Base-by-base conservation (phyloP, 2,888 invertebrate genomes). In the Bursaphelenchus okinawaensis region DNA sequence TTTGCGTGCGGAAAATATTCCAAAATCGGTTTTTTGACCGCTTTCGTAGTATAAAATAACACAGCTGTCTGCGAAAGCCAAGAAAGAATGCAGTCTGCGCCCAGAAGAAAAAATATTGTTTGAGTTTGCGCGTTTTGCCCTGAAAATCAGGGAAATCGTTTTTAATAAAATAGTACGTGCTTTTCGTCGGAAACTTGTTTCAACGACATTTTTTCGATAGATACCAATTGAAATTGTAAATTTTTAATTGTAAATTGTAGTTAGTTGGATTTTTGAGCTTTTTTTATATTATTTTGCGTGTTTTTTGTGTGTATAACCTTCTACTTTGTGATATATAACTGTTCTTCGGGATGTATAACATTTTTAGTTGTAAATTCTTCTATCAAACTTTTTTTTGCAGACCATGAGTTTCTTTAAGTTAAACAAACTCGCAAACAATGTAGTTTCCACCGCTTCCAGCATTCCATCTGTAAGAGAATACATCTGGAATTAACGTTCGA, bases 341-440 rank as follows among this genome's bases (percentile, higher is more conserved):
- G 40, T 40, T 40, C 6, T 40, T n/a, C n/a, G 40, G 6, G 40
- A 12, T 40, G 12, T 40, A 40, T 16, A n/a, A 4, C 40, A 40
- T 2, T 40, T 4, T 6, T 12, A 16, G 3, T 6, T n/a, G 40
- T 12, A 12, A 40, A 1, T 40, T 40, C n/a, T 6, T 40, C n/a
- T 12, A 40, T 40, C 12, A 12, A 16, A 6, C n/a, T 40, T 40
- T 40, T n/a, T n/a, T n/a, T n/a, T n/a, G n/a, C n/a, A n/a, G n/a
- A n/a, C n/a, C 16, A 59, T 59, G 60, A 59, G 60, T 50, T n/a
- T 26, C 24, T 29, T 59, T 22, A 59, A 59, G 40, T 59, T 59
- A 40, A 59, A 59, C 60, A 31, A 50, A 23, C 16, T 59, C 24
- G 60, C 60, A 8, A 59, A 59, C 31, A 31, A 40, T 27, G 51